Base-by-base conservation (phyloP, 2,888 invertebrate species). In the Oscheius sp. region DNA sequence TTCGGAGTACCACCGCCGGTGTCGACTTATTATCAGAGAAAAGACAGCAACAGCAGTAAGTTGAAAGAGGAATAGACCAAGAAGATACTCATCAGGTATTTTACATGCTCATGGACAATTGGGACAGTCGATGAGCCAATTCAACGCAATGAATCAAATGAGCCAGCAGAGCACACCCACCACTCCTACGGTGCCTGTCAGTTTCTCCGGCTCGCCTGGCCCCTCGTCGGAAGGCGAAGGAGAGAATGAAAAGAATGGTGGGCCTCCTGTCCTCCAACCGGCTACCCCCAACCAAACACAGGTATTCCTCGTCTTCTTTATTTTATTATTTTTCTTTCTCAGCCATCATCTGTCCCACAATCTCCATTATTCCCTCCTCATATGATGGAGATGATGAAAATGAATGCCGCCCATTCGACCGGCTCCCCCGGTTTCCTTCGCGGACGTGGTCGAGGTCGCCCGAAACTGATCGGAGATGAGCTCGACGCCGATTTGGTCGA, bases 381-480 rank as follows among this genome's bases (percentile, higher is more conserved):
- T 16, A 81, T 81, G 81, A 74, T 76, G 12, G 81, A 76, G 43
- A 81, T 81, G 72, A 59, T 83, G n/a, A 79, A 78, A 73, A 70
- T 79, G 69, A 79, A 81, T 68, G 79, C 78, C 3, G 80, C 79
- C 1, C 80, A 78, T 41, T 71, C 76, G 12, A 76, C 79, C 12
- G 79, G 81, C 23, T 77, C 76, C 25, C 81, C 81, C 9, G 81
- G 81, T 23, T 83, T 83, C 74, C 74, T 86, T 21, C 79, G 86
- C 5, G 87, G 87, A 9, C 78, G 87, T 21, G 87, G 87, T 2
- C 75, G 88, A 7, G 88, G 88, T 9, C 72, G 88, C 6, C 88
- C 88, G 52, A 88, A 88, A 76, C 73, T 88, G 71, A 88, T 88
- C 55, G 88, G 87, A 53, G 88, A 88, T 63, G 87, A 88, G 68